Conservation (phyloP, 2,113 vertebrate species). For the Trachemys scripta region DNA sequence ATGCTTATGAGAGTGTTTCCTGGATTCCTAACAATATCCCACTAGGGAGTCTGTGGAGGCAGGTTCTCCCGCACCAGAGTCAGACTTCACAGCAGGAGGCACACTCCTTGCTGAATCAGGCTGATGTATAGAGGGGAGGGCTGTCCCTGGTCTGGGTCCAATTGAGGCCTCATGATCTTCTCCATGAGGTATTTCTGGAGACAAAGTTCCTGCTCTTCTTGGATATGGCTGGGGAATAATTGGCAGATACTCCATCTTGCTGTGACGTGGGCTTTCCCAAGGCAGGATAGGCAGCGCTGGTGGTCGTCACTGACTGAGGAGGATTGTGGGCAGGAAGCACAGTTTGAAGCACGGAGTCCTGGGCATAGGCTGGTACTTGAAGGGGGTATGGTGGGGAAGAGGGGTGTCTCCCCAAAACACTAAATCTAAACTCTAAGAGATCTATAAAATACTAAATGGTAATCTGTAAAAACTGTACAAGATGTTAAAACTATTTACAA, state of each 20-base stretch:
- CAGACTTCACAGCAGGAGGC: not conserved
- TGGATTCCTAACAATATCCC: not conserved
- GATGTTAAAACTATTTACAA: not conserved
- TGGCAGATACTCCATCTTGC: not conserved
- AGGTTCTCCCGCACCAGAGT: not conserved
- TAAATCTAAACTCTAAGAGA: not conserved
- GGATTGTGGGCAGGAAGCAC: not conserved
- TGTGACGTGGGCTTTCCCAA: not conserved
- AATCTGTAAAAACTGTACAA: not conserved
- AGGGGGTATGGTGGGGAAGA: not conserved
- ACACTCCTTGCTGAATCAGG: not conserved
- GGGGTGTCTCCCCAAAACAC: not conserved
- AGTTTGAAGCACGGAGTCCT: not conserved
- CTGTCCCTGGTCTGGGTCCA: not conserved
- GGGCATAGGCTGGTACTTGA: not conserved
- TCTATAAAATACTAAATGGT: not conserved
- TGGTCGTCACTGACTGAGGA: not conserved
- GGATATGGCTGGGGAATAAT: not conserved
- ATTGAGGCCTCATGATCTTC: not conserved
- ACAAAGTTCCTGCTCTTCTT: not conserved
- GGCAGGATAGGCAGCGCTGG: not conserved
- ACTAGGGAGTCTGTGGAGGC: not conserved
- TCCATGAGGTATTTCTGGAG: not conserved
- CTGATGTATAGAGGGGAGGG: not conserved
- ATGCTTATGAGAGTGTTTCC: not conserved